phyloP scores from a whole-genome alignment of 2,113 vertebrate genomes.

The Cynopterus brachyotis region DNA sequence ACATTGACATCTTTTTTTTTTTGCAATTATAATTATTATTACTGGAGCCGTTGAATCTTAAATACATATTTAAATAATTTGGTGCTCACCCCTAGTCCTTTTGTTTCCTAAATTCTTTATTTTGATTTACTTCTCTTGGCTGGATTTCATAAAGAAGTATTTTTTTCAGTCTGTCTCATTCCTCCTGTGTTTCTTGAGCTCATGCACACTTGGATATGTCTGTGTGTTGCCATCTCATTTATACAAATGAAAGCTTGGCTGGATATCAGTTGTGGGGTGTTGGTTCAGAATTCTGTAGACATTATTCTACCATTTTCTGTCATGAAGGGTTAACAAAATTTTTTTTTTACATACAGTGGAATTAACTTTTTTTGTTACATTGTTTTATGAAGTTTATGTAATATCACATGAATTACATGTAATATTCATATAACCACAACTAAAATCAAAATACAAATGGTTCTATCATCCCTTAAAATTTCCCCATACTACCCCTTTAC shows the following conservation, averaged over 20 bases:
- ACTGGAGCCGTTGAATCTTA: slow-evolving; percentile 23
- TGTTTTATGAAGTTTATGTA: not conserved
- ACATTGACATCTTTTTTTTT: not conserved
- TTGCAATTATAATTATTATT: not conserved
- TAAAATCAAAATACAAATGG: not conserved
- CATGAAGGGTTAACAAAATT: not conserved
- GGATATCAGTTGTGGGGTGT: not conserved
- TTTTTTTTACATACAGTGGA: not conserved
- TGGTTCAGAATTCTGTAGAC: not conserved
- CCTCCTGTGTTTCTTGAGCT: not conserved
- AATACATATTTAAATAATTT: slow-evolving; percentile 15
- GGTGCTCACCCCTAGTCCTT: not conserved
- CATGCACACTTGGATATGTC: not conserved
- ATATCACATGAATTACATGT: not conserved
- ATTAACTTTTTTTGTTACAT: not conserved
- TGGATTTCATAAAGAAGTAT: not conserved
- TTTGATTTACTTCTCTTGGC: slow-evolving; percentile 15
- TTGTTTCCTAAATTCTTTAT: slow-evolving; percentile 15
- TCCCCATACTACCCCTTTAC: not conserved
- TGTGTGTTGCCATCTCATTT: not conserved
- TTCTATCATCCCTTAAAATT: not conserved
- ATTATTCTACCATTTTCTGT: not conserved
- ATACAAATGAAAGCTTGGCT: not conserved
- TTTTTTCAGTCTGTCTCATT: not conserved
- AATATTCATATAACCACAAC: not conserved